Percentiles rank a stretch among this genome's conserved stretches.
These are phyloP conservation scores for Peromyscus nudipes DNA, from an alignment of 2,797 vertebrate genomes.

Conservation along the genomic window DNA sequence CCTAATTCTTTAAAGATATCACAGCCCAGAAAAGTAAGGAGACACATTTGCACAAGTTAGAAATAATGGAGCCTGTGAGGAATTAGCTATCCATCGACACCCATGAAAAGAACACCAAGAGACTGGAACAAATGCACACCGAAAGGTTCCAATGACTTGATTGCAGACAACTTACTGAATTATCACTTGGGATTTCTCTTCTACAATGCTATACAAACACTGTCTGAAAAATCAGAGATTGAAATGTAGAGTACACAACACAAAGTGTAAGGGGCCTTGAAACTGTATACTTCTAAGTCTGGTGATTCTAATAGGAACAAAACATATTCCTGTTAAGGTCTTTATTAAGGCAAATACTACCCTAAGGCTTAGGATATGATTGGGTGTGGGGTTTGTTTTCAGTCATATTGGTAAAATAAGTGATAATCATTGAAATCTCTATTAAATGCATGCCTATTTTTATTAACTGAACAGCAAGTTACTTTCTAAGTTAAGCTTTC, in stretches of 20 bases:
- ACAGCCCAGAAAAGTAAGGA: conserved; percentile 55
- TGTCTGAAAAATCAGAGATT: conserved; percentile 16
- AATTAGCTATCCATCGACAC: conserved; percentile 60
- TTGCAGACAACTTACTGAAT: conserved; percentile 40
- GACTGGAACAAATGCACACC: conserved; percentile 38
- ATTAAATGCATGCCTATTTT: not conserved
- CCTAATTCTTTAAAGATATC: conserved; percentile 69
- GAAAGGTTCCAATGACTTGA: not conserved
- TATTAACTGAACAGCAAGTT: not conserved
- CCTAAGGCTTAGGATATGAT: not conserved
- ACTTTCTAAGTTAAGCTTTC: not conserved
- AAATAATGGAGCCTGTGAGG: conserved; percentile 59
- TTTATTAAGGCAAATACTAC: conserved; percentile 40
- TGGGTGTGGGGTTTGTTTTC: not conserved
- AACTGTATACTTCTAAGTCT: not conserved
- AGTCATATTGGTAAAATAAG: not conserved
- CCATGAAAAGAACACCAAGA: conserved; percentile 35
- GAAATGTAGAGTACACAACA: not conserved
- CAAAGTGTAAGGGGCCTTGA: conserved; percentile 22
- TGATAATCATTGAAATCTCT: not conserved
- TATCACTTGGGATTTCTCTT: conserved; percentile 41
- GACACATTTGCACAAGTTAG: conserved; percentile 37
- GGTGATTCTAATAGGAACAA: not conserved
- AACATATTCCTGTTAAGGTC: not conserved
- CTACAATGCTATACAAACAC: conserved; percentile 8